Base-by-base conservation (phyloP, 1,140 invertebrate genomes). In the Panulirus ornatus region DNA sequence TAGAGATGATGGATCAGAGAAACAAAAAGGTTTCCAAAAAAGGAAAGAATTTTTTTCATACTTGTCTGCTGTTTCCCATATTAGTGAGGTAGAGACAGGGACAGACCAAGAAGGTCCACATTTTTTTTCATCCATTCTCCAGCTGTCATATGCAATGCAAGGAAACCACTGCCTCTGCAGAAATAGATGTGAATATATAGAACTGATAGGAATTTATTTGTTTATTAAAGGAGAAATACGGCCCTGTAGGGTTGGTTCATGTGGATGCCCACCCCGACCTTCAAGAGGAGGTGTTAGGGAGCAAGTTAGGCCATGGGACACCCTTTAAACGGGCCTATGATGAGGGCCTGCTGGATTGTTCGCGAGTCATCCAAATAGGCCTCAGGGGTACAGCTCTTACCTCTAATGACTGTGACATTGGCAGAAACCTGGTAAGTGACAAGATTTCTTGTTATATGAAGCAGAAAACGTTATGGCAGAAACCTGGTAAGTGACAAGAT, bases 171-270 rank as follows among this genome's bases (percentile, higher is more conserved):
- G 51, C 9, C 9, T 54, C 51, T 54, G 51, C 22, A 22, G 9
- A 54, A 54, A 54, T 54, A 54, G 9, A 54, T 11, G 22, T 54
- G 22, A 54, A 54, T 11, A 11, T 11, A 9, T 54, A 22, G 16
- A 34, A 9, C 30, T 14, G n/a, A 75, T 22, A n/a, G 2, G 19
- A 40, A 51, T 30, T n/a, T n/a, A n/a, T n/a, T n/a, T n/a, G n/a
- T n/a, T n/a, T n/a, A n/a, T n/a, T n/a, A n/a, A n/a, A 87, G 84
- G 84, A 87, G 30, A 87, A 87, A 42, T 79, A 87, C 34, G 86
- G 86, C 22, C 76, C 76, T 0, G 86, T 88, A 2, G 86, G 86
- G 2, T 42, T 88, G n/a, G 79, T 88, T 27, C 86, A 82, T 40
- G 78, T 88, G 27, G 86, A 88, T 40, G 86, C 86, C 44, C 86